Evolutionary conservation across 2,888 invertebrate species (phyloP), one percentile per base, ranked within the genome.

Genomic region (Melipona beecheii): DNA sequence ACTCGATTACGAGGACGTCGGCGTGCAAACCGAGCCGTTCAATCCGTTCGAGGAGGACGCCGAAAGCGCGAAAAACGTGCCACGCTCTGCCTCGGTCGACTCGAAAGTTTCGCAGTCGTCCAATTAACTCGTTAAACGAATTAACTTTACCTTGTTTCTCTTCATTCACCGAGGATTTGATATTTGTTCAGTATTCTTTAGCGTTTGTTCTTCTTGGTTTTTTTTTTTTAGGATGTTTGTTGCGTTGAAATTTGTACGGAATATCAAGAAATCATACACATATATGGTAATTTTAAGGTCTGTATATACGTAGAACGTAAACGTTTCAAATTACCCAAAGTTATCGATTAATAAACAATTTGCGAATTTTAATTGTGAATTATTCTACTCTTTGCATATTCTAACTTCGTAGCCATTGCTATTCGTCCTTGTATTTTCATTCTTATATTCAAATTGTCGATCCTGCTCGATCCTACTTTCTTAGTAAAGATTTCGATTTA

Each of bases 1-100:
- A 78, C 92, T 94, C 31, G 94, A 94, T 85, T 93, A 94, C 87
- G 94, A 94, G 87, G 94, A 94, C 83, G 94, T 94, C 5, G 94
- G 90, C 0, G 94, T 94, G 4, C 94, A 94, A 68, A 94, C 94
- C 4, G 94, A 94, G 68, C 94, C 94, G 9, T 94, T 92, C 75
- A 85, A 88, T 78, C 93, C 91, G 69, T 94, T 81, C 15, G 94
- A 94, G 21, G 93, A 93, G 9, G 90, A 92, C 56, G 84, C 86
- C 17, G 91, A 91, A 70, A 92, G 91, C 52, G 65, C 88, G 6
- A 92, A 90, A 31, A 91, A 92, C 56, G 91, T 91, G 2, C 91
- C 90, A 9, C 90, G 93, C 68, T 91, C 93, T 4, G 84, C 91
- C 19, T 92, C 93, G 50, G 89, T 91, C 19, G 90, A 92, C 73